These are phyloP conservation scores for Corydoras sp. DNA, from an alignment of 2,113 vertebrate genomes.

Conservation along the genomic window DNA sequence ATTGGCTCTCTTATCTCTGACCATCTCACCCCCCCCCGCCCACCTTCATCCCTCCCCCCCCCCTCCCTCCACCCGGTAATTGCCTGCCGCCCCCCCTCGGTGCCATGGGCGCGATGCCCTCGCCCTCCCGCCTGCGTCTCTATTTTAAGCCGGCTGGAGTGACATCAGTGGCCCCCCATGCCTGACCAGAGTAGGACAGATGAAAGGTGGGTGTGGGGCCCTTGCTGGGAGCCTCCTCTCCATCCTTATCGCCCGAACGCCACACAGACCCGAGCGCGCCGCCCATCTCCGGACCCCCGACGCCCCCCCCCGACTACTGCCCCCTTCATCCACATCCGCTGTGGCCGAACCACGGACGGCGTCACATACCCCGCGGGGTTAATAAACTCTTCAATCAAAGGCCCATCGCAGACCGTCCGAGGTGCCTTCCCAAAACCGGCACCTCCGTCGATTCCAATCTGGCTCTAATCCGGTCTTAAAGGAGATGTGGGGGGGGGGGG, in stretches of 20 bases:
- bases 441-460: conserved; percentile 59
- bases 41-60: conserved; percentile 19
- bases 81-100: conserved; percentile 62
- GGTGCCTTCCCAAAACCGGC: conserved; percentile 23
- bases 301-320: conserved; percentile 1
- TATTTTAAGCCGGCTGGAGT: conserved; percentile 62
- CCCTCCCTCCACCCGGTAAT: conserved; percentile 58
- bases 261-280: conserved; percentile 56
- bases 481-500: conserved; percentile 21
- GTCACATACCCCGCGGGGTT: conserved; percentile 44
- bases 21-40: conserved; percentile 5
- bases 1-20: conserved; percentile 25
- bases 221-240: conserved; percentile 50
- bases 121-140: conserved; percentile 48
- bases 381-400: conserved; percentile 71
- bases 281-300: conserved; percentile 30
- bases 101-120: conserved; percentile 54
- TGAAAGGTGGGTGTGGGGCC: conserved; percentile 62
- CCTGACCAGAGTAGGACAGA: conserved; percentile 53
- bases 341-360: conserved; percentile 16
- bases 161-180: conserved; percentile 60
- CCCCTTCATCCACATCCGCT: conserved; percentile 24
- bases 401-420: conserved; percentile 38
- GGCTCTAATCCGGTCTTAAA: conserved; percentile 65
- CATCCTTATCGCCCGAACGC: conserved; percentile 61